A percentile compares a stretch with the other conserved stretches of the same genome.
Evolutionary conservation across 2,113 vertebrate genomes (phyloP).

Genomic region (Hymenochirus boettgeri): DNA sequence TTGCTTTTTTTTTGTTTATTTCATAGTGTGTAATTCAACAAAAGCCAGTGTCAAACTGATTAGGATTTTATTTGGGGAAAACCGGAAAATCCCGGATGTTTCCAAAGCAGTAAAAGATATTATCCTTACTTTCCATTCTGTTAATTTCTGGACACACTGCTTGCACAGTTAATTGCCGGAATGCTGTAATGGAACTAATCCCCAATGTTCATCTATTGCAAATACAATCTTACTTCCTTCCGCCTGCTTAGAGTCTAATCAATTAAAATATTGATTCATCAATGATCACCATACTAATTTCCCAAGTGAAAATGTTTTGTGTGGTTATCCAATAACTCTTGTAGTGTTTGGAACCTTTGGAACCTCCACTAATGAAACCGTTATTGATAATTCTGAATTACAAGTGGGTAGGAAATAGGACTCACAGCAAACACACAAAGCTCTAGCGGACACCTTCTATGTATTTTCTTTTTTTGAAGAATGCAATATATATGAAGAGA

Average conservation of each 20-base stretch:
- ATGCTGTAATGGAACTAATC: neutral
- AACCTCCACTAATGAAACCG: constrained; percentile 17
- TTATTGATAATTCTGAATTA: constrained; percentile 20
- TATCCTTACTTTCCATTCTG: neutral
- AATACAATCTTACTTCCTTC: constrained; percentile 3
- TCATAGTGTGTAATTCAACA: too few relatives aligned
- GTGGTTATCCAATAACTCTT: constrained; percentile 18
- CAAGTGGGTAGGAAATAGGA: constrained; percentile 8
- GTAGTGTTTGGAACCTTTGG: constrained; percentile 28
- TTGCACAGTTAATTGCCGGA: neutral
- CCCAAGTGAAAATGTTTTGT: constrained; percentile 15
- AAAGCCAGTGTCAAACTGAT: neutral
- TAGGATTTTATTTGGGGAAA: neutral
- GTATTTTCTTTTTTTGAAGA: too few relatives aligned
- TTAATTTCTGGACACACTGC: neutral
- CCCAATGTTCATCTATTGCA: neutral
- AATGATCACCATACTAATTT: constrained; percentile 38
- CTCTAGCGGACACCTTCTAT: too few relatives aligned
- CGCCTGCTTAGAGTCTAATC: constrained; percentile 13
- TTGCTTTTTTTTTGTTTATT: too few relatives aligned
- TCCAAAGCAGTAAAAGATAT: too few relatives aligned
- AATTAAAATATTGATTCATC: constrained; percentile 30
- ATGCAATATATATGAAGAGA: too few relatives aligned
- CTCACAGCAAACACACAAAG: constrained; percentile 30
- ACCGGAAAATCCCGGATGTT: too few relatives aligned